Base-by-base conservation (phyloP, 2,888 invertebrate genomes). In the Agrilus cyanescens region DNA sequence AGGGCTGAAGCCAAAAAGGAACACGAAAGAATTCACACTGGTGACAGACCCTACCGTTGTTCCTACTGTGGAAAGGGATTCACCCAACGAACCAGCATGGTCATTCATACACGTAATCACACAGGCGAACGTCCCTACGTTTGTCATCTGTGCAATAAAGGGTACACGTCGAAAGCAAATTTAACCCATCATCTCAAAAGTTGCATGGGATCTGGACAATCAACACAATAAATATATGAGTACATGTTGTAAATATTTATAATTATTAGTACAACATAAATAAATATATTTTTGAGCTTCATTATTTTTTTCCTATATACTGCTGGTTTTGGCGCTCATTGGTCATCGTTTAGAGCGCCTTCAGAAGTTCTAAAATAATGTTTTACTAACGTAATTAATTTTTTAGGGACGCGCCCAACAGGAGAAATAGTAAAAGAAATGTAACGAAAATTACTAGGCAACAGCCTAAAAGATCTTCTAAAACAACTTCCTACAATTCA, bases 141-240 rank as follows among this genome's bases (percentile, higher is more conserved):
- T 1, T 78, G 78, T 47, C 66, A 69, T 6, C 63, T 69, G 10
- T 78, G 78, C 38, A 71, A 66, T 1, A 69, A 70, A 38, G 71
- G 74, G 0, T 78, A 76, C 44, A 73, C 74, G 7, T 36, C 36
- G 7, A 36, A 36, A n/a, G 36, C 15, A 6, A 18, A 12, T 7
- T 7, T 36, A 7, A 18, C 14, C 10, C 12, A 16, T 8, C 36
- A 36, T 36, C 12, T 36, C 10, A 36, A 36, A 16, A 14, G 18
- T 36, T 36, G 36, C 12, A 8, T 15, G 10, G 33, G 33, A 33
- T 33, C 33, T 8, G 33, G 13, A 8, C n/a, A n/a, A n/a, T n/a
- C n/a, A n/a, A n/a, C n/a, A n/a, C n/a, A n/a, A 15, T 33, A 10
- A 14, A 33, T 14, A 33, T 14, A 12, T 14, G 10, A 4, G 3